A percentile compares a stretch with the other conserved stretches of the same genome.
Conservation (phyloP, 2,113 vertebrate species). For the Rhynchopsitta pachyrhyncha region DNA sequence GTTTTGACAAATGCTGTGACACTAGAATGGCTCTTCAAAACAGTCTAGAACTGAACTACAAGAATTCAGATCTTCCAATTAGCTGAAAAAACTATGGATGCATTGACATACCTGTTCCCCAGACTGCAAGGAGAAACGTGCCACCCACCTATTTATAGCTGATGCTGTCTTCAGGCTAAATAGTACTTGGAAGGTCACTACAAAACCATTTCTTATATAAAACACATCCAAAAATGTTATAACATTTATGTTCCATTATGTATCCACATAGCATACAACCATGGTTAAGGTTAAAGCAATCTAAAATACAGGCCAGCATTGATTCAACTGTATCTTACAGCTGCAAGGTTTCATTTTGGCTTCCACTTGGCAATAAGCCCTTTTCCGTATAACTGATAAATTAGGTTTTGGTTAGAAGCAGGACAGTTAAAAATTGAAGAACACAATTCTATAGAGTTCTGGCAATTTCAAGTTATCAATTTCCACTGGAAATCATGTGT, state of each 20-base stretch:
- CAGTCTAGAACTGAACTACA: background rate
- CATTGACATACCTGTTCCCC: background rate
- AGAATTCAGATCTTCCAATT: background rate
- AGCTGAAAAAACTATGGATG: background rate
- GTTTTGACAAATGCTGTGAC: background rate
- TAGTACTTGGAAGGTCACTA: background rate
- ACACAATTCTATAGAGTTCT: background rate
- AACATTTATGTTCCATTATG: too few species aligned
- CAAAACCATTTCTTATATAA: background rate
- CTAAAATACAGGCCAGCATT: background rate
- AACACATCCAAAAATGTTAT: background rate
- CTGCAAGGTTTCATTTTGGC: background rate
- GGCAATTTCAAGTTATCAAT: background rate
- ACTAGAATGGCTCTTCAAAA: background rate
- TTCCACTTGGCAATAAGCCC: background rate
- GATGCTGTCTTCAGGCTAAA: background rate
- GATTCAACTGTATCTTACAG: background rate
- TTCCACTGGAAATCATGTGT: background rate
- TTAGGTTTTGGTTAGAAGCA: background rate
- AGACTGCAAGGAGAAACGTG: background rate
- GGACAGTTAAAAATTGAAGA: background rate
- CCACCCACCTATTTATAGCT: background rate
- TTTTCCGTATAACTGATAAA: background rate
- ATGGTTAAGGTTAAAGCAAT: background rate
- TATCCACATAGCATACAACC: background rate